A percentile compares a stretch with the other conserved stretches of the same genome.
phyloP scores from a whole-genome alignment of 1,140 invertebrate genomes.

The Triops longicaudatus region DNA sequence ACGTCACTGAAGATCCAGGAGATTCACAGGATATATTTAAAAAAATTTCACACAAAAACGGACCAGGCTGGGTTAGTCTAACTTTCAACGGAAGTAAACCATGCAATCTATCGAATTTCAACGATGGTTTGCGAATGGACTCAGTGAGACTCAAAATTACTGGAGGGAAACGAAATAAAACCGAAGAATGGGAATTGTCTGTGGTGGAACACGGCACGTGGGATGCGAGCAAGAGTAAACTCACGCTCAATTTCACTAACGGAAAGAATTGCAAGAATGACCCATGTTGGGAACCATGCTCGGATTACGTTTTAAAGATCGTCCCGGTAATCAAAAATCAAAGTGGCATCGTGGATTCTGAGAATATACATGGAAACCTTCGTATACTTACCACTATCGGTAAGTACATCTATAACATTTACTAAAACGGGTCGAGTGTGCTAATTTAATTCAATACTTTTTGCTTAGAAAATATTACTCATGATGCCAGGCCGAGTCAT shows the following conservation, averaged over 20 bases:
- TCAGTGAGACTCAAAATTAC: background rate
- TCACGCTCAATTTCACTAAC: background rate
- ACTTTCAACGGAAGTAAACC: background rate
- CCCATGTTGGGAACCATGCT: background rate
- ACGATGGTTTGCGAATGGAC: no score
- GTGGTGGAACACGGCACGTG: background rate
- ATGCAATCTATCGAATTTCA: background rate
- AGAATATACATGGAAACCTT: no score
- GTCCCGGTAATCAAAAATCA: background rate
- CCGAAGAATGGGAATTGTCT: background rate
- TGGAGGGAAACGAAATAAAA: background rate
- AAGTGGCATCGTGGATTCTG: background rate
- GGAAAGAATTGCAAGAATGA: background rate
- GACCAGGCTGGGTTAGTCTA: background rate
- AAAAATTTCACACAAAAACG: background rate
- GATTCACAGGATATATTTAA: background rate
- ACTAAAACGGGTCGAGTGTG: background rate
- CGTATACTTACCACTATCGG: background rate
- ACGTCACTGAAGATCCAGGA: no score
- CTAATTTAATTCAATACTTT: background rate
- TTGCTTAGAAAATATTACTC: background rate
- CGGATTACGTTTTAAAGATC: background rate
- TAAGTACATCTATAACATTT: background rate
- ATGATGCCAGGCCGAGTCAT: background rate
- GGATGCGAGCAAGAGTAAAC: background rate